Percentiles rank a stretch among this genome's conserved stretches.
Conservation (phyloP, 1,140 invertebrate species). For the Aphis craccivora region DNA sequence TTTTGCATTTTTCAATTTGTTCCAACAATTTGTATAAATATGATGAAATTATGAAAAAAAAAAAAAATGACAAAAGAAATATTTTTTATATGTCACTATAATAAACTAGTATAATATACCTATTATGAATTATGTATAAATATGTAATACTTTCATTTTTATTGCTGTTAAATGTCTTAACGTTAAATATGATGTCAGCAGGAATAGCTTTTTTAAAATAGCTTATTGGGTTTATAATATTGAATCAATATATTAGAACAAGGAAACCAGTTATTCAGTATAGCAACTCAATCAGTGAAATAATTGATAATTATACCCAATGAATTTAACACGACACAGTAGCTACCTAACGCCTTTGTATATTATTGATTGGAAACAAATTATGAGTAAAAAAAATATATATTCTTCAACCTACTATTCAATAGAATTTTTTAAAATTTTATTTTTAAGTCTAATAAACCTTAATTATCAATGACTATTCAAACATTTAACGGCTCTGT, state of each 20-base stretch:
- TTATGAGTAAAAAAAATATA: not conserved
- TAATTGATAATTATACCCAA: not conserved
- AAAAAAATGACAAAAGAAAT: not conserved
- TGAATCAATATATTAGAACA: not conserved
- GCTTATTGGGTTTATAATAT: not conserved
- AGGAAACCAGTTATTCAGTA: conserved; percentile 30
- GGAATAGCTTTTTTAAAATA: not conserved
- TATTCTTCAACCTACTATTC: not conserved
- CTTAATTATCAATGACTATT: not conserved
- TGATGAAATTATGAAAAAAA: not conserved
- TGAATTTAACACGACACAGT: conserved; percentile 14
- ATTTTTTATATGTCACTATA: not conserved
- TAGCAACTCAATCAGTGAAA: conserved; percentile 33
- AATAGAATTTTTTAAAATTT: not conserved
- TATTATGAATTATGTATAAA: too few species aligned
- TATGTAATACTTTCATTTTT: too few species aligned
- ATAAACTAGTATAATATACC: too few species aligned
- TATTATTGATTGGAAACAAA: not conserved
- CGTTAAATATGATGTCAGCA: not conserved
- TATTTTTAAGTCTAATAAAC: not conserved
- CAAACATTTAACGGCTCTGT: not conserved
- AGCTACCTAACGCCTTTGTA: not conserved
- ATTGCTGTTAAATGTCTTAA: not conserved
- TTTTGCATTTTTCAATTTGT: not conserved
- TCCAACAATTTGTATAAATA: not conserved